Evolutionary conservation across 2,888 invertebrate species (phyloP), one percentile per base, ranked within the genome.

Genomic region (Diaphora mendica): DNA sequence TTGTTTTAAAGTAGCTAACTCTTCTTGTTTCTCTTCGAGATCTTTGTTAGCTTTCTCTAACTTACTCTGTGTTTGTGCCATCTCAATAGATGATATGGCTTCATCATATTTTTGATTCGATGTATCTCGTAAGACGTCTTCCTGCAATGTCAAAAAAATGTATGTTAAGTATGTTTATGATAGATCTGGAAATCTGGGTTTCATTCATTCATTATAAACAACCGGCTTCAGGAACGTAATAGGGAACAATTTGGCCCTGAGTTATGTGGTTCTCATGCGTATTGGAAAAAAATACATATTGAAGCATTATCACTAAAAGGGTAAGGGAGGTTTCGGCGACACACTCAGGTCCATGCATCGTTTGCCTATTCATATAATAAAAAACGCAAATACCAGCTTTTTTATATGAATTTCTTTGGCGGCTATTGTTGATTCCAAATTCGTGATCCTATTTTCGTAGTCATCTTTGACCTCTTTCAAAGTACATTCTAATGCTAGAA

Each of bases 381-480:
- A n/a, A 44, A 48, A 72, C 70, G 74, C 30, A 84, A 85, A 83
- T 96, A 97, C 97, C 96, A 97, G 92, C 92, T 96, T 96, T 85
- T 96, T 96, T 81, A 97, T 96, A 88, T 96, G 95, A 86, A 93
- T 94, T 82, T 96, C 96, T 94, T 97, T 97, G 59, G 96, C 95
- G 74, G 96, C 93, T 88, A 97, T 93, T 74, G 95, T 96, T 75
- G 95, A 96, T 91, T 96, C 97, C 91, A 95, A 96, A 79, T 93
- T 96, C 87, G 96, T 96, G 82, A 96, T 96, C 93, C 96, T 97
- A 79, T 92, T 94, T 82, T 97, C 96, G 79, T 96, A 93, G 77
- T 96, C 96, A 70, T 94, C 95, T 84, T 97, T 94, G 90, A 97
- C 85, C 88, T 96, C 94, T 87, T 91, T 96, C 77, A 95, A 90